phyloP scores from a whole-genome alignment of 2,888 invertebrate species.

The Tipula confusa region DNA sequence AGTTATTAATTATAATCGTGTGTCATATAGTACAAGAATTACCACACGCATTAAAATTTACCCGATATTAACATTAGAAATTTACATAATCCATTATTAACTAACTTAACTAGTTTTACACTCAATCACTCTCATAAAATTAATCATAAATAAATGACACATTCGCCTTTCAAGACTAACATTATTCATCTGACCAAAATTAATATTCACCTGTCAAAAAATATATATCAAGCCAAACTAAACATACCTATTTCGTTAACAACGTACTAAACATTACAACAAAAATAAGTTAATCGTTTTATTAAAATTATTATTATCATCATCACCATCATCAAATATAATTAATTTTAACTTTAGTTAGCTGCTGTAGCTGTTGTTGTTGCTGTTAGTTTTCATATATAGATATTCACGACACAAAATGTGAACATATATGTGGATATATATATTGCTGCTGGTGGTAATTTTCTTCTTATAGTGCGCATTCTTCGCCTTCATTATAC shows the following conservation, averaged over 20 bases:
- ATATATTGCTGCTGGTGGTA: constrained; percentile 10
- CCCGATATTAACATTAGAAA: neutral
- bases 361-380: neutral
- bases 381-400: neutral
- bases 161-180: neutral
- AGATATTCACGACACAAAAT: neutral
- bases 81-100: neutral
- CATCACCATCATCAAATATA: constrained; percentile 20
- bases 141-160: neutral
- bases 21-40: too few relatives aligned
- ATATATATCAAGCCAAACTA: neutral
- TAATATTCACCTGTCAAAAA: constrained; percentile 12
- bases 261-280: neutral
- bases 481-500: neutral
- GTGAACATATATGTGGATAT: neutral
- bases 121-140: neutral
- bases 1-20: too few relatives aligned
- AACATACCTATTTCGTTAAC: constrained; percentile 6
- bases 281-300: constrained; percentile 16
- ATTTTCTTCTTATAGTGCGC: neutral
- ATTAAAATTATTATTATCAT: constrained; percentile 25
- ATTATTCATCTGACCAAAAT: neutral
- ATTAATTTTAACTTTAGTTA: neutral
- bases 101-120: neutral
- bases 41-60: neutral